A percentile compares a stretch with the other conserved stretches of the same genome.
phyloP scores from a whole-genome alignment of 2,888 invertebrate species.

The Nasonia oneida region DNA sequence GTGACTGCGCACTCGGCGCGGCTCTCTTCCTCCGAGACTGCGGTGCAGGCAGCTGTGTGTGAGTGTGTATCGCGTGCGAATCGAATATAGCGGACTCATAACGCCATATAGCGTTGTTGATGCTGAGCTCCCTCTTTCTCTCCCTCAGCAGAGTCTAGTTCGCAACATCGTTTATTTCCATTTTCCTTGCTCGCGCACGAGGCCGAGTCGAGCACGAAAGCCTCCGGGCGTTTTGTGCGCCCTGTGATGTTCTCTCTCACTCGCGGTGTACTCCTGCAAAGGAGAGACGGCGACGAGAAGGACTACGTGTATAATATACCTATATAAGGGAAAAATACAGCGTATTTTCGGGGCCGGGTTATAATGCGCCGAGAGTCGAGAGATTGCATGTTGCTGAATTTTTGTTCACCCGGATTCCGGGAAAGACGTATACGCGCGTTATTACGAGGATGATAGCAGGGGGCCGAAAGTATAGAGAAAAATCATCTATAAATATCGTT shows the following conservation, averaged over 20 bases:
- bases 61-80: slow-evolving; percentile 44
- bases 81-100: slow-evolving; percentile 54
- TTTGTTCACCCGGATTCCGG: background rate
- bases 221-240: slow-evolving; percentile 35
- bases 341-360: background rate
- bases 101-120: slow-evolving; percentile 51
- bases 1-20: background rate
- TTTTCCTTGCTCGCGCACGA: slow-evolving; percentile 32
- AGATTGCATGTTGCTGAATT: background rate
- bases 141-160: slow-evolving; percentile 7
- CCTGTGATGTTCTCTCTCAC: no score
- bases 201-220: background rate
- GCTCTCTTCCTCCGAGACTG: background rate
- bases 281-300: background rate
- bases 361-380: background rate
- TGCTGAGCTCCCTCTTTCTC: slow-evolving; percentile 16
- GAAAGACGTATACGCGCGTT: background rate
- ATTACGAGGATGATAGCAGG: background rate
- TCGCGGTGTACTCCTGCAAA: no score
- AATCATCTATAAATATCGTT: background rate
- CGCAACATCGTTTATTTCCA: slow-evolving; percentile 51
- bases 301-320: background rate
- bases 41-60: background rate
- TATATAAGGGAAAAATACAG: background rate
- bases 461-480: background rate